Evolutionary conservation across 2,797 vertebrate species (phyloP).

Genomic region (Fundulus diaphanus): DNA sequence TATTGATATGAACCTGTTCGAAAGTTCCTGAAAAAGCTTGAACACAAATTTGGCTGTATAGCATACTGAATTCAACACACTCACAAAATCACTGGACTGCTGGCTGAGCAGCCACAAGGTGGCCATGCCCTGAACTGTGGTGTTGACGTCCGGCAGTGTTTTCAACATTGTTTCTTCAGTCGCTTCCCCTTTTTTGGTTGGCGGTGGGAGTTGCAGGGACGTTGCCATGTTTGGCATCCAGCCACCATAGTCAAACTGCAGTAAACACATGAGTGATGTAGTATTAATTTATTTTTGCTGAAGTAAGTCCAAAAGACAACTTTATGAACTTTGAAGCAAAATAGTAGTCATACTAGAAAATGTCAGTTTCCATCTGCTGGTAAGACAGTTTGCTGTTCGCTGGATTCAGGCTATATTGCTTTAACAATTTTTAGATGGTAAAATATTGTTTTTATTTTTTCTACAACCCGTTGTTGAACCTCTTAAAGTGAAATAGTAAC

Average conservation of each 20-base stretch:
- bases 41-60: background rate
- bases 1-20: background rate
- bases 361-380: background rate
- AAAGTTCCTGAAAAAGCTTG: background rate
- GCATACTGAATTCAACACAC: constrained; percentile 22
- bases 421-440: too few relatives aligned
- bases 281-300: background rate
- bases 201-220: constrained; percentile 51
- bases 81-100: constrained; percentile 61
- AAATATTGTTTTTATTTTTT: too few relatives aligned
- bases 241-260: constrained; percentile 61
- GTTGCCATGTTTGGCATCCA: constrained; percentile 68
- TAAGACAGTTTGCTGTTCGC: background rate
- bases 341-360: background rate
- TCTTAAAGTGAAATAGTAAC: too few relatives aligned
- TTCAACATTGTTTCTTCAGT: constrained; percentile 39
- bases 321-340: background rate
- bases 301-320: background rate
- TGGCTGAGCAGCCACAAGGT: constrained; percentile 56
- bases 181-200: constrained; percentile 50
- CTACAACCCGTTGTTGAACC: too few relatives aligned
- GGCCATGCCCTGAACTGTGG: constrained; percentile 46
- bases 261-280: background rate
- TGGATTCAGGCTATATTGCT: too few relatives aligned
- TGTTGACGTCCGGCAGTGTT: constrained; percentile 47